Conservation (phyloP, 2,113 vertebrate genomes). For the Carassius carassius region DNA sequence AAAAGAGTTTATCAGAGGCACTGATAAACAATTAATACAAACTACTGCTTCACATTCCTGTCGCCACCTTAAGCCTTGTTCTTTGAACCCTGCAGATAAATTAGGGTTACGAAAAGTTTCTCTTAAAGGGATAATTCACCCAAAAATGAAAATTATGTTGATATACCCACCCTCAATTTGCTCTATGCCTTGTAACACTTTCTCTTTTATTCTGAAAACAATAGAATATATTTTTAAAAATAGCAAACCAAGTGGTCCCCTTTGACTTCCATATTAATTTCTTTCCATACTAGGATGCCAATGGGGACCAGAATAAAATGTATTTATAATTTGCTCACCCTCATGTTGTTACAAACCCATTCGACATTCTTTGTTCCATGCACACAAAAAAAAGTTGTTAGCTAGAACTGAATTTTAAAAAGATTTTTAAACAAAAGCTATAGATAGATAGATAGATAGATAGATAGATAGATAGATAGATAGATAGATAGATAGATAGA, state of each 20-base stretch:
- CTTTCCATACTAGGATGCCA: too few relatives aligned
- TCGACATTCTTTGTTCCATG: neutral
- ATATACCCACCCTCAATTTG: neutral
- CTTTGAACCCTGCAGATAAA: neutral
- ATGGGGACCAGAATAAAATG: neutral
- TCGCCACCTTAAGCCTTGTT: neutral
- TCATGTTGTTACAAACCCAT: neutral
- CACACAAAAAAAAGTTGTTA: too few relatives aligned
- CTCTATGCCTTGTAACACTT: neutral
- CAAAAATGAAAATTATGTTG: neutral
- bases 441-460: too few relatives aligned
- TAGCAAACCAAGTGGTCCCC: too few relatives aligned
- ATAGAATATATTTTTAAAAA: too few relatives aligned
- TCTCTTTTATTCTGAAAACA: neutral
- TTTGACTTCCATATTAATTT: too few relatives aligned
- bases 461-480: too few relatives aligned
- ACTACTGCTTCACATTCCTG: constrained; percentile 19
- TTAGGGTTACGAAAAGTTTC: neutral
- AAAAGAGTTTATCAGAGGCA: neutral
- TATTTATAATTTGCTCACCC: neutral
- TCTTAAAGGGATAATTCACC: neutral
- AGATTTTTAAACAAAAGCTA: too few relatives aligned
- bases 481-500: too few relatives aligned
- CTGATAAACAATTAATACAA: neutral
- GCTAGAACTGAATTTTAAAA: neutral